Evolutionary conservation across 2,797 vertebrate genomes (phyloP), one percentile per base, ranked within the genome.

Genomic region (Tachyglossus aculeatus): DNA sequence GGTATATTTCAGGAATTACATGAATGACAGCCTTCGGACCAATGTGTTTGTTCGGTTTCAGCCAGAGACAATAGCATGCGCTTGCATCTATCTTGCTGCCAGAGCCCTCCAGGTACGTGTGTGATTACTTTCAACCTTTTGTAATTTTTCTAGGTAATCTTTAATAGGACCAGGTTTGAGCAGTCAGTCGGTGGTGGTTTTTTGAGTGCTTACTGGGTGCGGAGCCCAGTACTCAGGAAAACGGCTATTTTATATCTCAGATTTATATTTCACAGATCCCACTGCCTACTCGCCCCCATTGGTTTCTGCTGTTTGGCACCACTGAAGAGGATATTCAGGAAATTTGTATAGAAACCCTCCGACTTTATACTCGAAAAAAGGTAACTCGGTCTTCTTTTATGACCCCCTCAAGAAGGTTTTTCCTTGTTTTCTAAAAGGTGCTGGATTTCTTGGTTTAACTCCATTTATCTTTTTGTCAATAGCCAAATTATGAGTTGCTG

Each of bases 1-100:
- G 67, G 43, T 89, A 38, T 90, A 80, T 91, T 91, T 60, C 77
- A 99, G 98, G 98, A 99, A 99, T 92, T 99, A 99, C 87, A 99
- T 99, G 97, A 99, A 99, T 12, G 98, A 99, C 88, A 96, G 93
- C 82, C 94, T 99, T 77, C 93, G 98, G 86, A 99, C 97, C 13
- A 98, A 96, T n/a, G 97, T 99, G 72, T 99, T 99, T 82, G 98
- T 99, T 87, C 94, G 96, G 82, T 99, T 99, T 88, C 96, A 99
- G 90, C 96, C 96, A 3, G 98, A 99, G 91, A 98, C 98, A 0
- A 97, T 99, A 50, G 98, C 98, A 1, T 99, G 97, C 87, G 98
- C 98, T 87, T 99, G 98, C 86, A 99, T 99, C 88, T 99, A 95
- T 88, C 97, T 99, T 1, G 97, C 98, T 72, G 97, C 98, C 57